Percentiles rank a stretch among this genome's conserved stretches.
Evolutionary conservation across 2,113 vertebrate species (phyloP).

Genomic region (Atherinomorus stipes): DNA sequence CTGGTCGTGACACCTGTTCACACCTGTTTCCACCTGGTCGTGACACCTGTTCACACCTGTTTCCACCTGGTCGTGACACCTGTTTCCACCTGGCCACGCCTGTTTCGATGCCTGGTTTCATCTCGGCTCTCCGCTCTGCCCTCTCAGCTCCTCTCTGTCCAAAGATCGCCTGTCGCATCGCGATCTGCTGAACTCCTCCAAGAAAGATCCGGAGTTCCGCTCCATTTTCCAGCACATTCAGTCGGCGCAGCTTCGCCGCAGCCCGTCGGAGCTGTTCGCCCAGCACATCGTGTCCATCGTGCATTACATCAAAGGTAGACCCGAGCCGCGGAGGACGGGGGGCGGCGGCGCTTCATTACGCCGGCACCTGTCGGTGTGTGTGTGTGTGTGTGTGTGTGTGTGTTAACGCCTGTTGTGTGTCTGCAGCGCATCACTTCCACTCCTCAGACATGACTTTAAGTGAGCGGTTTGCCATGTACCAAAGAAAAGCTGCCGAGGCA

Average conservation of each 20-base stretch:
- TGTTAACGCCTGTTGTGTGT: slow-evolving; percentile 8
- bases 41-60: too few relatives aligned
- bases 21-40: too few relatives aligned
- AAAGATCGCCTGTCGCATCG: slow-evolving; percentile 89
- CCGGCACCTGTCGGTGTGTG: too few relatives aligned
- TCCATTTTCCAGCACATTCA: slow-evolving; percentile 98
- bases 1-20: too few relatives aligned
- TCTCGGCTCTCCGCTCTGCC: not conserved
- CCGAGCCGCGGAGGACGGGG: not conserved
- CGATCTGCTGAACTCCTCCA: slow-evolving; percentile 89
- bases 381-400: too few relatives aligned
- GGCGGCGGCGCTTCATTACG: too few relatives aligned
- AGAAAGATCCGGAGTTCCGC: slow-evolving; percentile 94
- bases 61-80: too few relatives aligned
- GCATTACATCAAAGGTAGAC: slow-evolving; percentile 95
- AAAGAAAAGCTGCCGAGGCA: slow-evolving; percentile 95
- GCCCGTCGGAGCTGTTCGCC: slow-evolving; percentile 95
- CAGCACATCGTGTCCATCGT: slow-evolving; percentile 98
- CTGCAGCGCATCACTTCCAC: slow-evolving; percentile 94
- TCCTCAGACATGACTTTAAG: slow-evolving; percentile 94
- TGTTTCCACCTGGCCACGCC: not conserved
- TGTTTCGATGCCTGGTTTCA: not conserved
- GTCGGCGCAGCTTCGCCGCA: slow-evolving; percentile 90
- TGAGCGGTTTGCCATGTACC: slow-evolving; percentile 98
- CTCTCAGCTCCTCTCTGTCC: slow-evolving; percentile 87